Base-by-base conservation (phyloP, 2,888 invertebrate genomes). In the Mystacides longicornis region DNA sequence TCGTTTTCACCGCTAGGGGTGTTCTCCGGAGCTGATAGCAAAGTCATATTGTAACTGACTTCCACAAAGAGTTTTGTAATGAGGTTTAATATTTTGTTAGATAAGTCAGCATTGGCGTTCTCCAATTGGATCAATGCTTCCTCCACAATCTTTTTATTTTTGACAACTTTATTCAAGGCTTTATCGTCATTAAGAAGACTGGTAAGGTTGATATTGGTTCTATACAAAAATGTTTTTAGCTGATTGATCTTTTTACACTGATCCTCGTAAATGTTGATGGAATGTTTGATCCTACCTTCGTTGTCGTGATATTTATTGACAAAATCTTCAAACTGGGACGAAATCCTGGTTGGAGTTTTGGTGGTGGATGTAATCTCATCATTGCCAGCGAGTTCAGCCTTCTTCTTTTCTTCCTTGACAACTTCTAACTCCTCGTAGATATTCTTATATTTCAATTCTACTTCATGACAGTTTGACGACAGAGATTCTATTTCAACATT, bases 311-410 rank as follows among this genome's bases (percentile, higher is more conserved):
- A 11, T 37, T 42, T 48, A 21, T 48, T 53, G 4, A 53, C 19
- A 16, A 53, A 53, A 16, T 33, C 42, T 18, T 42, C 48, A 23
- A 53, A 45, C 5, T 45, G 45, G 9, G 21, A 23, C 14, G 48
- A 23, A 4, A 48, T 48, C 18, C 16, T 21, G n/a, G 23, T 23
- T 23, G 48, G 23, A 21, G 23, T 48, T 48, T 48, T 48, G 9
- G 55, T 55, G 1, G 55, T 55, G 2, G 55, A 55, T 11, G 55
- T 42, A 23, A 55, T 51, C 16, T 51, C 48, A 23, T 55, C 51
- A 22, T 14, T 14, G 14, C 16, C 37, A 52, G 52, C 3, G 20
- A 45, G 23, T 51, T 33, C n/a, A 51, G 43, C 18, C 42, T 55
- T 23, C 52, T 55, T 27, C 20, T 33, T 55, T 14, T 55, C 49